phyloP scores from a whole-genome alignment of 2,797 vertebrate species.

The Schizopygopsis pylzovi region DNA sequence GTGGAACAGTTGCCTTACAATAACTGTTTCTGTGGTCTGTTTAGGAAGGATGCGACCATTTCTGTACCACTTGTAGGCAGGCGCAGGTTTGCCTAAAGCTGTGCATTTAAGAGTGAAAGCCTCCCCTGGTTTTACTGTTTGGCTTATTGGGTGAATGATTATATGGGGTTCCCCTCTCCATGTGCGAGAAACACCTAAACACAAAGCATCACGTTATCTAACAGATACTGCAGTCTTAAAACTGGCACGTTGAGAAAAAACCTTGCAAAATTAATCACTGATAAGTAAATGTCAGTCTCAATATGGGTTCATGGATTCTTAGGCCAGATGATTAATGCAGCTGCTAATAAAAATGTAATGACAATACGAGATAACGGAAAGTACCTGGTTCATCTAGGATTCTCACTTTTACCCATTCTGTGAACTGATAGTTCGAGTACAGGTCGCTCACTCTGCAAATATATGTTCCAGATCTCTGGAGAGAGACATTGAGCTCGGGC shows the following conservation, averaged over 20 bases:
- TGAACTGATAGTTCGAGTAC: slow-evolving; percentile 76
- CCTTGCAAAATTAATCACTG: not conserved
- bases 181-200: slow-evolving; percentile 17
- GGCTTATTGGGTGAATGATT: slow-evolving; percentile 73
- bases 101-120: slow-evolving; percentile 75
- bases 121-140: slow-evolving; percentile 70
- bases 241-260: not conserved
- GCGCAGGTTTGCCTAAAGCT: slow-evolving; percentile 83
- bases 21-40: slow-evolving; percentile 72
- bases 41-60: slow-evolving; percentile 78
- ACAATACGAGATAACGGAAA: not conserved
- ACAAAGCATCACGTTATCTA: not conserved
- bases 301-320: not conserved
- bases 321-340: not conserved
- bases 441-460: slow-evolving; percentile 83
- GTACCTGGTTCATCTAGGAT: slow-evolving; percentile 78
- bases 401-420: slow-evolving; percentile 85
- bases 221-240: not conserved
- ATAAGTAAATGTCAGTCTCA: not conserved
- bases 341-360: not conserved
- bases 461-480: slow-evolving; percentile 74
- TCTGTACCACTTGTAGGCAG: slow-evolving; percentile 86
- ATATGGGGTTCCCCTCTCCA: slow-evolving; percentile 83
- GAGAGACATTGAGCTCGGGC: slow-evolving; percentile 75
- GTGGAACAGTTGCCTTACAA: slow-evolving; percentile 68